A percentile compares a stretch with the other conserved stretches of the same genome.
These are phyloP conservation scores for Dinoponera quadriceps DNA, from an alignment of 1,140 invertebrate genomes.

Conservation along the genomic window DNA sequence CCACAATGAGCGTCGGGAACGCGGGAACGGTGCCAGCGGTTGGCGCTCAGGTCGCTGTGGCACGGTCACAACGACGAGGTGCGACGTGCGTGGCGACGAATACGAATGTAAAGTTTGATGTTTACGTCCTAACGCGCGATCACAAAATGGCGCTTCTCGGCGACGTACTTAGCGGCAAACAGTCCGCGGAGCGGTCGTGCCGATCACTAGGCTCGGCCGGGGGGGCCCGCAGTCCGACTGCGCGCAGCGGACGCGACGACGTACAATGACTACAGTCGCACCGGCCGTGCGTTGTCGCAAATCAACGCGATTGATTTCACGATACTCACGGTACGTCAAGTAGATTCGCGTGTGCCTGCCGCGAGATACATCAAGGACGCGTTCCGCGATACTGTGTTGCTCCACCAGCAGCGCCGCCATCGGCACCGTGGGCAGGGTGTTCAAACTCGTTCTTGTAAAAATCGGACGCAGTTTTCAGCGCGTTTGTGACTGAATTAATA, in stretches of 20 bases:
- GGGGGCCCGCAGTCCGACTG: background rate
- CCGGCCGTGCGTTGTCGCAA: background rate
- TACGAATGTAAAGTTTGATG: conserved; percentile 77
- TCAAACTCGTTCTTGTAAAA: too few species aligned
- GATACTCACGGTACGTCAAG: background rate
- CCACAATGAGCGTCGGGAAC: background rate
- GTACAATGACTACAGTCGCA: background rate
- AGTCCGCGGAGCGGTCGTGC: conserved; percentile 11
- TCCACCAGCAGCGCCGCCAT: background rate
- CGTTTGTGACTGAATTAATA: too few species aligned
- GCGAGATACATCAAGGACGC: conserved; percentile 8
- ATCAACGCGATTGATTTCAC: background rate
- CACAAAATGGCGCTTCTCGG: conserved; percentile 79
- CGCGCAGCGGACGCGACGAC: background rate
- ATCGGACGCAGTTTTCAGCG: too few species aligned
- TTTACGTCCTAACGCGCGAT: conserved; percentile 74
- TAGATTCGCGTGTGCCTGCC: conserved; percentile 14
- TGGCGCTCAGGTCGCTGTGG: conserved; percentile 12
- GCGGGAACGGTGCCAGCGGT: background rate
- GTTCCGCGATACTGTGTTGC: conserved; percentile 10
- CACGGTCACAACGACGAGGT: too few species aligned
- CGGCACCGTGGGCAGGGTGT: too few species aligned
- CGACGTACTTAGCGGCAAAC: conserved; percentile 30
- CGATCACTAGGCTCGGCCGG: background rate
- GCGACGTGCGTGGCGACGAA: conserved; percentile 51